Evolutionary conservation across 2,797 vertebrate species (phyloP).

Genomic region (Ammospiza maritima): DNA sequence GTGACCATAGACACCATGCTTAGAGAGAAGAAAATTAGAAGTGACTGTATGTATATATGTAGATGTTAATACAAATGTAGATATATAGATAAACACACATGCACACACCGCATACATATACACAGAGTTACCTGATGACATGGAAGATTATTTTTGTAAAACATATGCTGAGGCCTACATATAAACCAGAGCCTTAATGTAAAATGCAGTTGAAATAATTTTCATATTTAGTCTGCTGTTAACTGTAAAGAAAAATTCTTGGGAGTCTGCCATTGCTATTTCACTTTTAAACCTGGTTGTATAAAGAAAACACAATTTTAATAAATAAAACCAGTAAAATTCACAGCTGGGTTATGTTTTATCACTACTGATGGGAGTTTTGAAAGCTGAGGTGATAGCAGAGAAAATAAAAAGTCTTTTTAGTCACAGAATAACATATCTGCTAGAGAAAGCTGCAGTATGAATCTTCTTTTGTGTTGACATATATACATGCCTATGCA

Average conservation of each 20-base stretch:
- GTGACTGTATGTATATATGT: neutral
- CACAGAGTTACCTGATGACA: neutral
- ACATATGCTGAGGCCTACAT: neutral
- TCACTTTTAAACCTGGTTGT: neutral
- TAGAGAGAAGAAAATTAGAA: neutral
- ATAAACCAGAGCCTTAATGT: neutral
- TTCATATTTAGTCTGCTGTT: neutral
- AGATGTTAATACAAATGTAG: neutral
- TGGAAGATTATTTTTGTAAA: neutral
- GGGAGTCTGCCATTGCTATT: neutral
- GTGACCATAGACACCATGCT: neutral
- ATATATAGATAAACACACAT: neutral
- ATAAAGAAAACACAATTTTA: conserved; percentile 7
- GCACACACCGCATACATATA: neutral
- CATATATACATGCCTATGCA: neutral
- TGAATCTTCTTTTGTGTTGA: conserved; percentile 37
- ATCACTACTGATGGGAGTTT: neutral
- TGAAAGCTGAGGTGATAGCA: conserved; percentile 30
- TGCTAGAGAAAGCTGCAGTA: neutral
- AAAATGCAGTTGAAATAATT: conserved; percentile 15
- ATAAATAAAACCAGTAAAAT: conserved; percentile 35
- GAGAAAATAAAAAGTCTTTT: conserved; percentile 41
- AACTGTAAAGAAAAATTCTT: neutral
- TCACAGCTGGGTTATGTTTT: conserved; percentile 9
- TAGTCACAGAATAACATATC: neutral